Conservation (phyloP, 2,797 vertebrate species). For the Pteronotus mesoamericanus region DNA sequence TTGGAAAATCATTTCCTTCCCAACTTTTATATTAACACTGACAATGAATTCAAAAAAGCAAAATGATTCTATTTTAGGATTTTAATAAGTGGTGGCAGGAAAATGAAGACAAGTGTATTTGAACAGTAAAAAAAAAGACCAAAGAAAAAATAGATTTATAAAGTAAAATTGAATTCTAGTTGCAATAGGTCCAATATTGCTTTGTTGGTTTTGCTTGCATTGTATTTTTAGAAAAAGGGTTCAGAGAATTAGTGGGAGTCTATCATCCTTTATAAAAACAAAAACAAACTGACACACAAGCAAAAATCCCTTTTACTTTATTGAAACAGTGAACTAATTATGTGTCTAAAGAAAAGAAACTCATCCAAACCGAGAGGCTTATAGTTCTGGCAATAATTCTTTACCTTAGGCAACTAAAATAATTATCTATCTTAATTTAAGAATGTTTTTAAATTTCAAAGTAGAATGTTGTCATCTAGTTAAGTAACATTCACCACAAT, state of each 20-base stretch:
- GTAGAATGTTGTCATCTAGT: slow-evolving; percentile 39
- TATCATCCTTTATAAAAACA: not conserved
- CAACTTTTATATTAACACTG: not conserved
- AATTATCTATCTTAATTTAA: slow-evolving; percentile 63
- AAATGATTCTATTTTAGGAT: not conserved
- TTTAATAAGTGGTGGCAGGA: no score
- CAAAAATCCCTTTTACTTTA: not conserved
- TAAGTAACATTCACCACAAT: not conserved
- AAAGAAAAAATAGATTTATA: no score
- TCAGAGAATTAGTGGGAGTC: not conserved
- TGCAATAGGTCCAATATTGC: not conserved
- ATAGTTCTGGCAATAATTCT: slow-evolving; percentile 40
- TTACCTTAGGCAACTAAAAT: slow-evolving; percentile 50
- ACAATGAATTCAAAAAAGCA: not conserved
- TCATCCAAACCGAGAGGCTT: slow-evolving; percentile 22
- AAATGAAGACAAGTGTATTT: no score
- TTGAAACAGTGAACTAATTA: slow-evolving; percentile 18
- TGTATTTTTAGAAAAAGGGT: slow-evolving; percentile 18
- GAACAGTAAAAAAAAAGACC: no score
- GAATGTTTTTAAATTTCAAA: slow-evolving; percentile 54
- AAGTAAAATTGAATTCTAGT: not conserved
- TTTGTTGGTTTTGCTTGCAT: not conserved
- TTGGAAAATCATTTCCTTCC: not conserved
- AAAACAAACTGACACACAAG: not conserved
- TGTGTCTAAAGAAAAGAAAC: slow-evolving; percentile 47